Percentiles rank a stretch among this genome's conserved stretches.
These are phyloP conservation scores for Saccostrea echinata DNA, from an alignment of 1,140 invertebrate species.

Conservation along the genomic window DNA sequence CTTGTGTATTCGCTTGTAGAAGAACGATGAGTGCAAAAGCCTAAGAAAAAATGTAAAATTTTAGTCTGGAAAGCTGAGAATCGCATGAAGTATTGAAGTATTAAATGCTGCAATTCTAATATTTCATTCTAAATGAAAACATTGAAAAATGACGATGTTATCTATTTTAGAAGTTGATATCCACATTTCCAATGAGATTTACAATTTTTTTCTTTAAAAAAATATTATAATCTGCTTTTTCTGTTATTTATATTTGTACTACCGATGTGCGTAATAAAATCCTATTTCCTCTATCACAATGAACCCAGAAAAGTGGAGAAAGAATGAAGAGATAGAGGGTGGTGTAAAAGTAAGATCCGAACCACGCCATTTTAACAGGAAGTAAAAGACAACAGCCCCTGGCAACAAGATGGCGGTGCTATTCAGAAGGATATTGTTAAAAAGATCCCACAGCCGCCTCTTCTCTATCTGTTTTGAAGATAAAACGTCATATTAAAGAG, in stretches of 20 bases:
- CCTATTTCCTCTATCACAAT: constrained; percentile 90
- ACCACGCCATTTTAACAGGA: constrained; percentile 86
- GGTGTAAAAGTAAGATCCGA: constrained; percentile 85
- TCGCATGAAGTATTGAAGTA: too few species aligned
- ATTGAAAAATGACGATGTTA: too few species aligned
- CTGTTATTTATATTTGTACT: constrained; percentile 49
- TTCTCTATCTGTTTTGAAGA: background rate
- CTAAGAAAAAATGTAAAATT: too few species aligned
- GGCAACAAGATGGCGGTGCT: constrained; percentile 87
- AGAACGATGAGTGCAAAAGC: constrained; percentile 86
- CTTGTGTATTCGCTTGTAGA: constrained; percentile 93
- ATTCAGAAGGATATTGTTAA: constrained; percentile 88
- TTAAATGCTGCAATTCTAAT: too few species aligned
- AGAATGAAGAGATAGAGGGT: constrained; percentile 88
- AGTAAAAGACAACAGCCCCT: constrained; percentile 84
- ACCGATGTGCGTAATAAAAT: constrained; percentile 94
- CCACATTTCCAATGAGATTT: too few species aligned
- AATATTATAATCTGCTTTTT: too few species aligned
- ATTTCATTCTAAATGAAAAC: too few species aligned
- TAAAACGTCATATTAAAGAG: constrained; percentile 53
- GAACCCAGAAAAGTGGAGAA: constrained; percentile 88
- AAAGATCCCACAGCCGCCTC: constrained; percentile 80
- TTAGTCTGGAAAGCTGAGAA: too few species aligned
- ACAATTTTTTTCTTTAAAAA: too few species aligned
- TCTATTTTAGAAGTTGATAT: too few species aligned